Conservation (phyloP, 2,113 vertebrate genomes). For the Heloderma charlesbogerti region DNA sequence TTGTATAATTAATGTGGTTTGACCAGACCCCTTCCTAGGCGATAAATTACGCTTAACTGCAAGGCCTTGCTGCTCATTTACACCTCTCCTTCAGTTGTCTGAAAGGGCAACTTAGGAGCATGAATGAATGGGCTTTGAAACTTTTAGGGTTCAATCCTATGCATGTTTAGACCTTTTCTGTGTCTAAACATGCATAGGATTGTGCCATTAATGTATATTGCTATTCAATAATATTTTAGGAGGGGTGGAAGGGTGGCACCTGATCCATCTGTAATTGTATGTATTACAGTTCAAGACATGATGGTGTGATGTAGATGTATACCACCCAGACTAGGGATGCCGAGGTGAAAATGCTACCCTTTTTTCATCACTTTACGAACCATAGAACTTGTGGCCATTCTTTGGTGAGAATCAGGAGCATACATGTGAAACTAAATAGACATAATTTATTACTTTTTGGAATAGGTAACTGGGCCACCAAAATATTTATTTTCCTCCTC, state of each 20-base stretch:
- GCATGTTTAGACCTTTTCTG: no score
- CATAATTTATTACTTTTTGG: background rate
- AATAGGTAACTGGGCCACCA: background rate
- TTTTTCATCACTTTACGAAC: background rate
- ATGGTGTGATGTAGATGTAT: background rate
- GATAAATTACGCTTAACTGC: slow-evolving; percentile 51
- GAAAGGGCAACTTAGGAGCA: background rate
- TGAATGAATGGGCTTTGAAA: slow-evolving; percentile 35
- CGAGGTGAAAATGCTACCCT: background rate
- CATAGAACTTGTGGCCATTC: background rate
- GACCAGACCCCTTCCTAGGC: slow-evolving; percentile 32
- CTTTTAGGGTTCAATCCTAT: no score
- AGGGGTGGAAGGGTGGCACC: background rate
- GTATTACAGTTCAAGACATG: background rate
- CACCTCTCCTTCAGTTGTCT: slow-evolving; percentile 39
- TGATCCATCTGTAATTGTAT: background rate
- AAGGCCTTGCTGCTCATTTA: slow-evolving; percentile 34
- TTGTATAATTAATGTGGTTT: slow-evolving; percentile 64
- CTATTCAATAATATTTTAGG: slow-evolving; percentile 14
- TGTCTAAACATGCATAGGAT: no score
- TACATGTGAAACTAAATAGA: background rate
- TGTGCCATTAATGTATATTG: slow-evolving; percentile 31
- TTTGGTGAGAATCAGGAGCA: background rate
- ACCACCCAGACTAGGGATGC: background rate
- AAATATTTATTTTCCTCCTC: background rate